A percentile compares a stretch with the other conserved stretches of the same genome.
Conservation (phyloP, 2,797 vertebrate species). For the Oceanodroma leucorhoa region DNA sequence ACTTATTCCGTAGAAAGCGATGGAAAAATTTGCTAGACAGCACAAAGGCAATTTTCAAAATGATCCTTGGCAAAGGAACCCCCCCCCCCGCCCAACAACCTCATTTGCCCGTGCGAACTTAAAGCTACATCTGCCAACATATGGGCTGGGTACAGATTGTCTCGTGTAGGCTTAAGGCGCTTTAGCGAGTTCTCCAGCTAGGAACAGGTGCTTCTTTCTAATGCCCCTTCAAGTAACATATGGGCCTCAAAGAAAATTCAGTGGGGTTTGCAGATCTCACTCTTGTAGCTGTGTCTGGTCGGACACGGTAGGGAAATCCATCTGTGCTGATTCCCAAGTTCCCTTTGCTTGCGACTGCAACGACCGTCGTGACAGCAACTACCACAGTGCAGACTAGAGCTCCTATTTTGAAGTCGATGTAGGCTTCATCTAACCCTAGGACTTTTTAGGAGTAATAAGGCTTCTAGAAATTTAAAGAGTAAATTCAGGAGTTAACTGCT, state of each 20-base stretch:
- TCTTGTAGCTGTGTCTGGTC: background rate
- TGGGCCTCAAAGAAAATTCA: background rate
- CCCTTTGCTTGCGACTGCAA: background rate
- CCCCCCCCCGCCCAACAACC: background rate
- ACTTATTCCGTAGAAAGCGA: background rate
- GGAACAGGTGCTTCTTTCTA: background rate
- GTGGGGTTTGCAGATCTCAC: background rate
- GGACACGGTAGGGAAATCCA: background rate
- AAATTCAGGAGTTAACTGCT: background rate
- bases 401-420: background rate
- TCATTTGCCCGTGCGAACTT: background rate
- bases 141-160: background rate
- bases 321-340: background rate
- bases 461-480: background rate
- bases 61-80: background rate
- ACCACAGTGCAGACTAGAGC: background rate
- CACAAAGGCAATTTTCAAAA: background rate
- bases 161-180: background rate
- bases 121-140: background rate
- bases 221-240: background rate
- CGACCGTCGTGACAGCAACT: background rate
- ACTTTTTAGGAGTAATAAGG: background rate
- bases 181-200: background rate
- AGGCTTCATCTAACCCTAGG: background rate
- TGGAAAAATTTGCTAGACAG: background rate